A percentile compares a stretch with the other conserved stretches of the same genome.
phyloP scores from a whole-genome alignment of 2,888 invertebrate species.

The Agrotis clavis region DNA sequence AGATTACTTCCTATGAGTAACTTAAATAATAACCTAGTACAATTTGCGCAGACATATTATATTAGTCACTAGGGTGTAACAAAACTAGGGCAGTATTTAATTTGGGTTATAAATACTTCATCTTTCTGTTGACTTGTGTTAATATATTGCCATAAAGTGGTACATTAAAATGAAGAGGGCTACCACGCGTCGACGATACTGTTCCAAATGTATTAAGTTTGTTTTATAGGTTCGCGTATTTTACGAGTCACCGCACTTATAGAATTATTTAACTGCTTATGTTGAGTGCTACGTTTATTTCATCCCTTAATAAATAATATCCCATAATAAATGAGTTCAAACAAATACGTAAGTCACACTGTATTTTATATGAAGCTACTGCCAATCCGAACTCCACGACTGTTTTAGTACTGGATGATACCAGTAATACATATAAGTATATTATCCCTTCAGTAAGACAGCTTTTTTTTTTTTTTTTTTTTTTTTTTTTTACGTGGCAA shows the following conservation, averaged over 20 bases:
- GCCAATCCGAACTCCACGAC: too few relatives aligned
- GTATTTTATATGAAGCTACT: too few relatives aligned
- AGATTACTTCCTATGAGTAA: constrained; percentile 48
- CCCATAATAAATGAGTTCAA: too few relatives aligned
- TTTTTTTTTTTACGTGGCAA: too few relatives aligned
- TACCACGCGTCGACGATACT: constrained; percentile 4
- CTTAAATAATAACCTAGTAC: constrained; percentile 26
- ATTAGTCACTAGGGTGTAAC: constrained; percentile 55
- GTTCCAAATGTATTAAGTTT: constrained; percentile 59
- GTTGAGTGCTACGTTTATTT: constrained; percentile 49
- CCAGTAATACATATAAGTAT: too few relatives aligned
- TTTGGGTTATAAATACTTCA: constrained; percentile 69
- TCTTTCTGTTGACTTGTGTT: constrained; percentile 71
- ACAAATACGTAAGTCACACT: too few relatives aligned
- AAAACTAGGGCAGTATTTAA: constrained; percentile 66
- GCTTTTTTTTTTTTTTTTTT: too few relatives aligned
- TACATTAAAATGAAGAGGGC: constrained; percentile 44
- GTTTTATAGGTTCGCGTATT: constrained; percentile 67
- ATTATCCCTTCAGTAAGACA: too few relatives aligned
- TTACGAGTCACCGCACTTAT: constrained; percentile 68
- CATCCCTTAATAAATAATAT: constrained; percentile 39
- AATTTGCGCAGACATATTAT: constrained; percentile 47
- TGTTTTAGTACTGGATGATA: too few relatives aligned
- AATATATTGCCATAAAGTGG: constrained; percentile 73
- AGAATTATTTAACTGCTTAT: constrained; percentile 65